These are phyloP conservation scores for Lepus americanus DNA, from an alignment of 2,113 vertebrate species.

Conservation along the genomic window DNA sequence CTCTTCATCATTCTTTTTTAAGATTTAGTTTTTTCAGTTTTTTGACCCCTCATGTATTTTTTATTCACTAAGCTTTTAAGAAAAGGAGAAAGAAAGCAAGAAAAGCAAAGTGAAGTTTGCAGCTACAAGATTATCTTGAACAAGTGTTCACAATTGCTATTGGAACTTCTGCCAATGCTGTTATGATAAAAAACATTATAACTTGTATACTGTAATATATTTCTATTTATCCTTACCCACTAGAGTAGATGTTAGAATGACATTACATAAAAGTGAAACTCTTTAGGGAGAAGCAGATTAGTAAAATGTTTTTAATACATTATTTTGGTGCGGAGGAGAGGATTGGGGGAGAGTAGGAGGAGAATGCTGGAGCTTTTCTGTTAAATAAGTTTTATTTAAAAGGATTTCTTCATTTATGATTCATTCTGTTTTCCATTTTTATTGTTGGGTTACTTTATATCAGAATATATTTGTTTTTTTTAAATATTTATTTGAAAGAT, in stretches of 20 bases:
- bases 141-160: slow-evolving; percentile 59
- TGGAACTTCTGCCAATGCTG: slow-evolving; percentile 48
- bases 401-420: background rate
- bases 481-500: no score
- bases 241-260: slow-evolving; percentile 41
- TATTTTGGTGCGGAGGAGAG: background rate
- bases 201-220: slow-evolving; percentile 1
- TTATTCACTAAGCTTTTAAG: slow-evolving; percentile 62
- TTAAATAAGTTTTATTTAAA: slow-evolving; percentile 31
- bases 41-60: background rate
- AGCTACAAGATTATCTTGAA: slow-evolving; percentile 57
- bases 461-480: background rate
- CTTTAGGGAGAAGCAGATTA: slow-evolving; percentile 20
- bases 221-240: slow-evolving; percentile 12
- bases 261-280: slow-evolving; percentile 48
- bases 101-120: slow-evolving; percentile 56
- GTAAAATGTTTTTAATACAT: background rate
- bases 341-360: background rate
- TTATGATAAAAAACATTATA: slow-evolving; percentile 49
- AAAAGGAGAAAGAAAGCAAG: slow-evolving; percentile 25
- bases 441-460: slow-evolving; percentile 4
- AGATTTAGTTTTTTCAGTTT: slow-evolving; percentile 28
- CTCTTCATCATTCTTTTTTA: background rate
- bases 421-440: background rate
- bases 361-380: background rate